Conservation (phyloP, 2,797 vertebrate species). For the Xenentodon cancila region DNA sequence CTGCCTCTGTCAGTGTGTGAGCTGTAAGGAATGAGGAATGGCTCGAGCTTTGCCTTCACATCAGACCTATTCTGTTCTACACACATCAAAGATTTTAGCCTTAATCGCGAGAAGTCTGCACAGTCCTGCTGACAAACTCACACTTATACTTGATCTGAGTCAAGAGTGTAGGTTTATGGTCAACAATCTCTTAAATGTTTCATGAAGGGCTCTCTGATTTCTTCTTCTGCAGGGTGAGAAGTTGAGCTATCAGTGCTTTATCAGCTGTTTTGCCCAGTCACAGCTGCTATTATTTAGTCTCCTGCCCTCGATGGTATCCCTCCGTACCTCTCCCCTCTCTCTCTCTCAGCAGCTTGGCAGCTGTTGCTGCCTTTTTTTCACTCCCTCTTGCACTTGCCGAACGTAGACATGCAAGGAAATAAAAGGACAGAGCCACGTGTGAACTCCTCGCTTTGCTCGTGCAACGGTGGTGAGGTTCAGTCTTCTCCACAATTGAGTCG, state of each 20-base stretch:
- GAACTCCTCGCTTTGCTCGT: constrained; percentile 49
- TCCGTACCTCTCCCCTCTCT: constrained; percentile 25
- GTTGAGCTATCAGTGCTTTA: constrained; percentile 67
- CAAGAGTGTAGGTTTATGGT: constrained; percentile 7
- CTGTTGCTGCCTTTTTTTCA: constrained; percentile 71
- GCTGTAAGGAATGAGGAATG: constrained; percentile 67
- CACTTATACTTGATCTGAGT: constrained; percentile 9
- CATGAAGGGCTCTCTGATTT: constrained; percentile 37
- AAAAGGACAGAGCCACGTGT: constrained; percentile 58
- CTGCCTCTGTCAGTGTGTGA: constrained; percentile 57
- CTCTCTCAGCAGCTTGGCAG: constrained; percentile 67
- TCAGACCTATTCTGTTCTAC: constrained; percentile 4
- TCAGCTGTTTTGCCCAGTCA: constrained; percentile 80
- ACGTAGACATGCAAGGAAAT: constrained; percentile 32
- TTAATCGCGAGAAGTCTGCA: constrained; percentile 13
- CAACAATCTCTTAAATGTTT: constrained; percentile 10
- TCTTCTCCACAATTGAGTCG: constrained; percentile 61
- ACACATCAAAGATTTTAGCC: constrained; percentile 10
- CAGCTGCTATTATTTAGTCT: constrained; percentile 71
- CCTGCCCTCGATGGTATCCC: constrained; percentile 48
- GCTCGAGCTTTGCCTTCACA: constrained; percentile 40
- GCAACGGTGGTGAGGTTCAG: constrained; percentile 46
- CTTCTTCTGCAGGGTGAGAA: constrained; percentile 32
- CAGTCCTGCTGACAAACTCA: background rate
- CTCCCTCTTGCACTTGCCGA: constrained; percentile 48